Evolutionary conservation across 1,140 invertebrate genomes (phyloP), one percentile per base, ranked within the genome.

Genomic region (Physella acuta): DNA sequence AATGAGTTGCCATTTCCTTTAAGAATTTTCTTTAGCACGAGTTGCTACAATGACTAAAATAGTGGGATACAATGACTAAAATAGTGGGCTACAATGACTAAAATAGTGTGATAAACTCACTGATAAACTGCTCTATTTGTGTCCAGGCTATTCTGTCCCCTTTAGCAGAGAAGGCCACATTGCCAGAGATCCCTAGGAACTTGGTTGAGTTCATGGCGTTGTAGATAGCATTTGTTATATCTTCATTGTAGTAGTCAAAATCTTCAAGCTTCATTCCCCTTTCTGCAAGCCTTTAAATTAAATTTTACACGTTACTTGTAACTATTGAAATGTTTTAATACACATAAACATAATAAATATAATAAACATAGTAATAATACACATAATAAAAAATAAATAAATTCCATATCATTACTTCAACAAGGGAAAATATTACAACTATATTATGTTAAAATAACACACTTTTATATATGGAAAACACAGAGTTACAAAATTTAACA

Each of bases 91-190:
- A 31, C 56, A 59, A 20, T n/a, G 17, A 4, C 17, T 5, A 20
- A 37, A 24, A 36, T 17, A 17, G 28, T 24, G 17, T n/a, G n/a
- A n/a, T n/a, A n/a, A 31, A 72, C 75, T 75, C 80, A 86, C 85
- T 83, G 60, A 82, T 91, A 87, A 99, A 91, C 85, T 99, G 97
- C 84, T 99, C 97, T 71, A 99, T 95, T 87, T 98, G 94, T 8
- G 96, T 99, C 82, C 96, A 88, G n/a, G 97, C 95, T 79, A 99
- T 99, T 76, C 98, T 90, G 86, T 99, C 97, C 75, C 98, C 98
- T 86, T 95, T 82, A 0, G 95, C 96, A 78, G 94, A 97, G 86
- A 97, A 98, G 3, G 94, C 94, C 55, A 97, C 94, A 74, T 91
- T 89, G 60, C 94, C 94, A 75, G 97, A 99, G 61, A 99, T 94